A percentile compares a stretch with the other conserved stretches of the same genome.
Conservation (phyloP, 2,888 invertebrate genomes). For the Abrostola triplasia region DNA sequence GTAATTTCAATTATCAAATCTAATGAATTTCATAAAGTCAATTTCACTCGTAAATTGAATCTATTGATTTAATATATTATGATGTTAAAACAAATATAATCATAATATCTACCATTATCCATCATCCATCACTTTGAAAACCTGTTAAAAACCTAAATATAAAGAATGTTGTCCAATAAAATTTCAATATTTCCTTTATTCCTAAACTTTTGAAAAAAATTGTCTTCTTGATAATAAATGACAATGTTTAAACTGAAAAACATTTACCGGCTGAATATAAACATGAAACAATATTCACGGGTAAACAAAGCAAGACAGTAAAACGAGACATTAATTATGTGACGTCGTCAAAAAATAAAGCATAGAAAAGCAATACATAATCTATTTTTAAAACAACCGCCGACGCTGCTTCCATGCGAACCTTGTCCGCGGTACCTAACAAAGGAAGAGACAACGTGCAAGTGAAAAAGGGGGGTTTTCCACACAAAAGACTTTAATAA, state of each 20-base stretch:
- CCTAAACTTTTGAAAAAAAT: background rate
- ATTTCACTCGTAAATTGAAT: no score
- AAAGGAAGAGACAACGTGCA: conserved; percentile 46
- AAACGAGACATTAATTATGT: conserved; percentile 39
- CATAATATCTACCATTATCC: no score
- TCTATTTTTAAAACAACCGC: conserved; percentile 30
- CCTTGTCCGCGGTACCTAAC: conserved; percentile 37
- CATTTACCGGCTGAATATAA: background rate
- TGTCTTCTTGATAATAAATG: background rate
- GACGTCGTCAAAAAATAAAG: conserved; percentile 19
- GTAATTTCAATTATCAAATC: no score
- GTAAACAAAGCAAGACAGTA: conserved; percentile 11
- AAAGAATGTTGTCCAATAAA: no score
- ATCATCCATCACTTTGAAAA: no score
- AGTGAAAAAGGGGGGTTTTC: conserved; percentile 56
- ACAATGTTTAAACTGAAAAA: conserved; percentile 1
- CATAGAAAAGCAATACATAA: conserved; percentile 19
- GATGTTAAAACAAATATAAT: no score
- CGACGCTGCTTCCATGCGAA: conserved; percentile 16
- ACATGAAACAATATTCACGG: conserved; percentile 13
- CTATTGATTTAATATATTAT: no score
- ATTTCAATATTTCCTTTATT: no score
- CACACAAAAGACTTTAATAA: conserved; percentile 77
- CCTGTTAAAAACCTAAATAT: no score
- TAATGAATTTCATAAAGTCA: no score